Evolutionary conservation across 2,888 invertebrate genomes (phyloP).

Genomic region (Terebella lapidaria): DNA sequence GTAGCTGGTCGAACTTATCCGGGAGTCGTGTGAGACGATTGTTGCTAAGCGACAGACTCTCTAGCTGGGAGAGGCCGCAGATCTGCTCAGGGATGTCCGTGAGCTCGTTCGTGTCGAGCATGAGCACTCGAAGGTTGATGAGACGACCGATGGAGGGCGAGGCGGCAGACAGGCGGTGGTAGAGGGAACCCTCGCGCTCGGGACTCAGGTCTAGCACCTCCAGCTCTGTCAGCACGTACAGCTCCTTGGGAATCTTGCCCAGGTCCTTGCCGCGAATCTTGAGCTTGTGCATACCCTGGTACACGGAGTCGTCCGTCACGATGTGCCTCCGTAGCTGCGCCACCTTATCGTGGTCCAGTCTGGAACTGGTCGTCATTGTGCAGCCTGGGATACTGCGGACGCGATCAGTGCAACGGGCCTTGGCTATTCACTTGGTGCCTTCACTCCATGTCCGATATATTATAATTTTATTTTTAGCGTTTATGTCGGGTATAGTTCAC

Average conservation of each 20-base stretch:
- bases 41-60: conserved; percentile 50
- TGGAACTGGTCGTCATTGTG: background rate
- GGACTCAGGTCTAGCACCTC: conserved; percentile 52
- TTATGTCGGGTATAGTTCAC: too few species aligned
- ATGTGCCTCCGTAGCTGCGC: conserved; percentile 10
- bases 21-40: conserved; percentile 41
- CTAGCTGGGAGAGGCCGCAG: conserved; percentile 38
- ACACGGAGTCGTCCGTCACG: conserved; percentile 10
- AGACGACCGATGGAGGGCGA: conserved; percentile 42
- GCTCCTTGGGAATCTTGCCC: conserved; percentile 33
- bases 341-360: background rate
- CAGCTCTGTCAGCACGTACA: conserved; percentile 46
- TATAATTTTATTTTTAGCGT: too few species aligned
- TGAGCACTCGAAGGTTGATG: conserved; percentile 42
- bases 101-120: conserved; percentile 51
- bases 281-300: conserved; percentile 8
- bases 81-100: conserved; percentile 40
- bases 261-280: conserved; percentile 39
- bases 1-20: conserved; percentile 35
- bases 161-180: conserved; percentile 40
- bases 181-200: conserved; percentile 47
- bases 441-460: too few species aligned
- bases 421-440: too few species aligned
- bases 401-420: too few species aligned
- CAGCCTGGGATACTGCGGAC: too few species aligned